A percentile compares a stretch with the other conserved stretches of the same genome.
Conservation (phyloP, 1,140 invertebrate genomes). For the Scylla paramamosain region DNA sequence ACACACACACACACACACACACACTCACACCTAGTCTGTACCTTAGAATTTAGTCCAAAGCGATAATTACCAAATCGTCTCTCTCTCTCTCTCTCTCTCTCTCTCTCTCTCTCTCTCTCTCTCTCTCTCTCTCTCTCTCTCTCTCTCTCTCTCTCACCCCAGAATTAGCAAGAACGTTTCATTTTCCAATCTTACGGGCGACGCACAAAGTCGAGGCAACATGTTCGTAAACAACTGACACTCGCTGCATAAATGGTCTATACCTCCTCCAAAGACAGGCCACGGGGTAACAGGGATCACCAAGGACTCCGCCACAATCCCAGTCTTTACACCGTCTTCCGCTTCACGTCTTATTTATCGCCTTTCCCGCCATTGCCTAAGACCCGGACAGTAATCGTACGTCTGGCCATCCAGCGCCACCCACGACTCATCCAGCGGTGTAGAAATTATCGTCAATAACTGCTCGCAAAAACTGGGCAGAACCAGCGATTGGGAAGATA, state of each 20-base stretch:
- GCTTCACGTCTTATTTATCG: neutral
- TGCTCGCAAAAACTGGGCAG: constrained; percentile 57
- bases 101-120: constrained; percentile 59
- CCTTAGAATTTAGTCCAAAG: neutral
- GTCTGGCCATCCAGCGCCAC: constrained; percentile 46
- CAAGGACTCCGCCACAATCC: neutral
- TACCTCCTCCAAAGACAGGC: neutral
- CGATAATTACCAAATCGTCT: neutral
- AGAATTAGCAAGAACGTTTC: neutral
- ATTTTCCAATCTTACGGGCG: neutral
- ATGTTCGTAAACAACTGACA: neutral
- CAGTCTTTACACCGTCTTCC: neutral
- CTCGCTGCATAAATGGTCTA: neutral
- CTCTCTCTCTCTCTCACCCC: constrained; percentile 44
- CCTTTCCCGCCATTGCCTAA: neutral
- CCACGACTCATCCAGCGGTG: constrained; percentile 51
- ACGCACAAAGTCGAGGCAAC: neutral
- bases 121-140: constrained; percentile 65
- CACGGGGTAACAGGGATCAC: neutral
- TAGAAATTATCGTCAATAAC: constrained; percentile 70
- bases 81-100: constrained; percentile 51
- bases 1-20: neutral
- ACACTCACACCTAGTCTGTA: neutral
- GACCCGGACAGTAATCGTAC: constrained; percentile 23
- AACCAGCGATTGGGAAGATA: constrained; percentile 43